These are phyloP conservation scores for Masticophis lateralis DNA, from an alignment of 2,797 vertebrate species.

Conservation along the genomic window DNA sequence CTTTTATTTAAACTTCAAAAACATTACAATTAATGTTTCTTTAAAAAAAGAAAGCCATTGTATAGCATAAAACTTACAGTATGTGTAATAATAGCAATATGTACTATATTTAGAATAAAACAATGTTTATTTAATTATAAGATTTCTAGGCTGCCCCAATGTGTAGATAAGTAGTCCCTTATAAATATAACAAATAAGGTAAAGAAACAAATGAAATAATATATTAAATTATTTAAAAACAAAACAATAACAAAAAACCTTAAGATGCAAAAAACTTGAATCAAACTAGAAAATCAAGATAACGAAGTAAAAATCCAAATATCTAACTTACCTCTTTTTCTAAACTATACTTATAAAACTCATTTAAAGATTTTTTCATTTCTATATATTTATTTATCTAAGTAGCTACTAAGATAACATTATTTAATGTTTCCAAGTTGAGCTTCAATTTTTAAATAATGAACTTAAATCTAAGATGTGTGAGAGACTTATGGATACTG, in stretches of 20 bases:
- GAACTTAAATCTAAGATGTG: not conserved
- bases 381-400: not conserved
- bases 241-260: not conserved
- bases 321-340: not conserved
- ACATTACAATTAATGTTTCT: not conserved
- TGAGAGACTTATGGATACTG: not conserved
- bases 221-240: not conserved
- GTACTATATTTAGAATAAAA: not conserved
- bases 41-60: not conserved
- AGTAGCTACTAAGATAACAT: not conserved
- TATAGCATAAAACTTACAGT: not conserved
- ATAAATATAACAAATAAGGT: not conserved
- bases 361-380: not conserved
- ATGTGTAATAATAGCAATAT: not conserved
- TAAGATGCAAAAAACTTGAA: not conserved
- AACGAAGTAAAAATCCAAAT: not conserved
- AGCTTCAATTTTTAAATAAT: not conserved
- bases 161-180: not conserved
- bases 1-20: not conserved
- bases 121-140: not conserved
- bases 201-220: not conserved
- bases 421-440: not conserved
- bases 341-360: not conserved
- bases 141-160: not conserved
- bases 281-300: not conserved